Evolutionary conservation across 1,140 invertebrate genomes (phyloP), one percentile per base, ranked within the genome.

Genomic region (Neotoxoptera formosana): DNA sequence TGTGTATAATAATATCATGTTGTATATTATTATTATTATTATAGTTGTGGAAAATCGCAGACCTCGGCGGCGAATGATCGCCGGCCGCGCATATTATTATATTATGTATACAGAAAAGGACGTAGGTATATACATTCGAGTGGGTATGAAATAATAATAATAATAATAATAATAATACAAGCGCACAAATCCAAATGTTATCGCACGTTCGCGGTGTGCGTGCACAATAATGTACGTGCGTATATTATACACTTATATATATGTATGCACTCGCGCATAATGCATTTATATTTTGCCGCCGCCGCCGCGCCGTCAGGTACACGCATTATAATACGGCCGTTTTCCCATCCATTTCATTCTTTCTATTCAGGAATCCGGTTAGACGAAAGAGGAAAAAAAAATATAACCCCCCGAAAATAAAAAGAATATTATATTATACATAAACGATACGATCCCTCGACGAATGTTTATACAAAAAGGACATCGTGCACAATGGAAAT

Each of bases 321-420:
- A 53, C 51, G n/a, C n/a, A 1, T 17, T 67, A 67, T n/a, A 67
- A 11, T 30, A 45, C 84, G 9, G 83, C 41, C 25, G 84, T 86
- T 86, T 45, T 86, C 36, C 41, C 84, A 41, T 47, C 23, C 84
- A 47, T 86, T 86, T 86, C 84, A n/a, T 47, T 86, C 25, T 86
- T 47, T 47, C 84, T n/a, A 47, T 47, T 86, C 84, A 86, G 48
- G 87, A 53, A 89, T 89, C 87, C 47, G 87, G 87, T 89, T 89
- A 86, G 84, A 14, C 84, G 84, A 47, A 86, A 86, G 84, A 30
- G 25, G 36, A 25, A 41, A 41, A 36, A 84, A 45, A 47, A 17
- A n/a, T 30, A 60, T 41, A 60, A 8, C 56, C 60, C 56, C 60
- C n/a, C 86, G 30, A 51, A 88, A 88, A 34, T 21, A 51, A 48